Evolutionary conservation across 2,888 invertebrate genomes (phyloP).

Genomic region (Cinara cedri): DNA sequence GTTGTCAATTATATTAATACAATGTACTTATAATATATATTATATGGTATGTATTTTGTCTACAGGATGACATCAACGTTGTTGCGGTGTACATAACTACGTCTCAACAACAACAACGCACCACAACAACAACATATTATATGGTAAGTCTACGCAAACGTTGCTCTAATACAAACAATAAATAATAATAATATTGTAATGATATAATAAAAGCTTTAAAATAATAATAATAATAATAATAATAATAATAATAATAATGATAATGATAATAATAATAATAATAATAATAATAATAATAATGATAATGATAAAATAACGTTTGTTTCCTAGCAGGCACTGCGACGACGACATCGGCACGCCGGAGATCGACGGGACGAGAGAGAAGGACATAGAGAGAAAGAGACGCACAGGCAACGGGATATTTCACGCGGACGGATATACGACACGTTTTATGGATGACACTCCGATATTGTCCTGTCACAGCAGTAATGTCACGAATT

Average conservation of each 20-base stretch:
- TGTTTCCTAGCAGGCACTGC: constrained; percentile 11
- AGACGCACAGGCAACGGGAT: background rate
- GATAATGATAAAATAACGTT: background rate
- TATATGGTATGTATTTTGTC: too few relatives aligned
- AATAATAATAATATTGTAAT: too few relatives aligned
- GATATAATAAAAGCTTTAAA: too few relatives aligned
- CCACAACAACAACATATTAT: background rate
- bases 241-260: too few relatives aligned
- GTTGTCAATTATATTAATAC: constrained; percentile 5
- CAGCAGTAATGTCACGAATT: constrained; percentile 82
- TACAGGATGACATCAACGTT: constrained; percentile 25
- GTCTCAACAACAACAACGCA: constrained; percentile 5
- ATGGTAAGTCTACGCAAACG: constrained; percentile 42
- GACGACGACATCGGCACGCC: too few relatives aligned
- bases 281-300: constrained; percentile 24
- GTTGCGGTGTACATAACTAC: background rate
- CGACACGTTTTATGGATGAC: constrained; percentile 62
- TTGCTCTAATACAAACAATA: constrained; percentile 7
- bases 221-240: too few relatives aligned
- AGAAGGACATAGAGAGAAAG: background rate
- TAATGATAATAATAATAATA: too few relatives aligned
- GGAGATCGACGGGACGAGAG: background rate
- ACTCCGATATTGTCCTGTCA: constrained; percentile 97
- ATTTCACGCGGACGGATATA: background rate
- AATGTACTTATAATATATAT: too few relatives aligned